A percentile compares a stretch with the other conserved stretches of the same genome.
These are phyloP conservation scores for Caenorhabditis briggsae DNA, from an alignment of 1,140 invertebrate species.

Conservation along the genomic window DNA sequence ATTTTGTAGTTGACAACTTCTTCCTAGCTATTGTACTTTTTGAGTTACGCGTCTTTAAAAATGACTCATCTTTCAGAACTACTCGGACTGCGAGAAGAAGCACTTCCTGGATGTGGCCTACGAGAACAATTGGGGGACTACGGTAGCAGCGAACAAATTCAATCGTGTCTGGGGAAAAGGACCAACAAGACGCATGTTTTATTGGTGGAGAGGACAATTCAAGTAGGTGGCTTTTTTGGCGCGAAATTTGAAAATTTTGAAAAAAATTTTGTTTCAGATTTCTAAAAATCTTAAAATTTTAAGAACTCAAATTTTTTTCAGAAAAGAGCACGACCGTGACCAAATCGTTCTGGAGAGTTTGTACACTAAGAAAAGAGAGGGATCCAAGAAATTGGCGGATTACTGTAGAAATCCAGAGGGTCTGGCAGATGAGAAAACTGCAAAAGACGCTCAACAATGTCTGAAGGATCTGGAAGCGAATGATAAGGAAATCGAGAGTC, in stretches of 20 bases:
- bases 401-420: background rate
- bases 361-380: background rate
- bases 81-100: conserved; percentile 35
- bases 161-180: conserved; percentile 30
- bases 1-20: too few species aligned
- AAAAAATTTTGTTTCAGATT: background rate
- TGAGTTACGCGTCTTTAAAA: background rate
- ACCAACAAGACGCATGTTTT: conserved; percentile 32
- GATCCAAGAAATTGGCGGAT: background rate
- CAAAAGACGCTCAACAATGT: background rate
- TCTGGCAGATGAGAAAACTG: background rate
- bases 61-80: background rate
- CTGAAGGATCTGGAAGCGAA: background rate
- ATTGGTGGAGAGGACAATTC: conserved; percentile 33
- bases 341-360: background rate
- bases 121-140: conserved; percentile 42
- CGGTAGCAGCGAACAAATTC: conserved; percentile 32
- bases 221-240: background rate
- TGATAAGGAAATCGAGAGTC: conserved; percentile 1
- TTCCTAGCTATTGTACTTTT: too few species aligned
- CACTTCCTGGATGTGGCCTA: conserved; percentile 32
- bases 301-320: background rate
- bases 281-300: background rate
- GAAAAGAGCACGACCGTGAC: conserved; percentile 5
- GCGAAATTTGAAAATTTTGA: too few species aligned